phyloP scores from a whole-genome alignment of 2,888 invertebrate genomes.

The Rhyacophila evoluta region DNA sequence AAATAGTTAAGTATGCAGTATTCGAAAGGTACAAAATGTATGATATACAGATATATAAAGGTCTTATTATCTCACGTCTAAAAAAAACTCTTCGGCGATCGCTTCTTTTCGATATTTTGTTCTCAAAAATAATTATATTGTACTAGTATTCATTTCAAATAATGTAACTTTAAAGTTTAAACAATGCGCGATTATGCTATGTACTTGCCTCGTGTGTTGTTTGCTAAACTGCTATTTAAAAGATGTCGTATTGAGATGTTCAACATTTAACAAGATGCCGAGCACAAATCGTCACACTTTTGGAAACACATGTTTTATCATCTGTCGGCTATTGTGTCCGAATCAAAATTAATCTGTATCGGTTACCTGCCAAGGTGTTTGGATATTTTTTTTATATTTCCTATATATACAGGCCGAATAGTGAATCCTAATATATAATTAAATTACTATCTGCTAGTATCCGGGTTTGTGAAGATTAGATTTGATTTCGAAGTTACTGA shows the following conservation, averaged over 20 bases:
- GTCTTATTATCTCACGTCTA: neutral
- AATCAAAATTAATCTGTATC: too few species aligned
- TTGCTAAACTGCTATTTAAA: constrained; percentile 29
- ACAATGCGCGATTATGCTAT: constrained; percentile 30
- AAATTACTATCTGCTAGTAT: too few species aligned
- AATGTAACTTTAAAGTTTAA: neutral
- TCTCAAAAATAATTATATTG: constrained; percentile 15
- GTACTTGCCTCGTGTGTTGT: constrained; percentile 45
- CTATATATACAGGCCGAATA: neutral
- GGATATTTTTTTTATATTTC: neutral
- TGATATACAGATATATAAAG: constrained; percentile 37
- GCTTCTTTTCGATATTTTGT: constrained; percentile 25
- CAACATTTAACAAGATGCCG: neutral
- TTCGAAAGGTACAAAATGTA: constrained; percentile 52
- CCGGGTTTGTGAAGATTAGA: too few species aligned
- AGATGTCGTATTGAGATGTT: neutral
- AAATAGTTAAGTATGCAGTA: constrained; percentile 49
- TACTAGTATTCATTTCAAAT: neutral
- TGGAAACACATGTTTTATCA: neutral
- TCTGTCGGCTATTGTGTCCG: neutral
- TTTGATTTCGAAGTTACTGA: too few species aligned
- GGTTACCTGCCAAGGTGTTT: too few species aligned
- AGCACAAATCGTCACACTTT: neutral
- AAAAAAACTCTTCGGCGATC: neutral
- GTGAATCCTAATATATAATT: neutral